Conservation (phyloP, 2,888 invertebrate species). For the Suillia variegata region DNA sequence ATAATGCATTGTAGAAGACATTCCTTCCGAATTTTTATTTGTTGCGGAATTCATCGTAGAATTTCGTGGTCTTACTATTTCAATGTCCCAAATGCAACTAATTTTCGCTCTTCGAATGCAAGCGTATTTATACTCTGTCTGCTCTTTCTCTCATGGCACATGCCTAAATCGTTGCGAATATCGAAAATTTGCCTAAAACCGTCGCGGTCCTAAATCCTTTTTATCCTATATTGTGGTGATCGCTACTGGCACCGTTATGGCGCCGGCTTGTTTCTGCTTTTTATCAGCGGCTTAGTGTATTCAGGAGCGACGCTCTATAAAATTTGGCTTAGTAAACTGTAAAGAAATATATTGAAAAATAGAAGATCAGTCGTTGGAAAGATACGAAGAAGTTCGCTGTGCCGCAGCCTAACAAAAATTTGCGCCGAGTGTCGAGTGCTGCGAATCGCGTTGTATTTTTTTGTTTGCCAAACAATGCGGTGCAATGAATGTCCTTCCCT, state of each 20-base stretch:
- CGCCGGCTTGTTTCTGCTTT: neutral
- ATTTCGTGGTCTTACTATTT: neutral
- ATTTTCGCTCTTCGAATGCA: neutral
- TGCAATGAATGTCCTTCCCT: neutral
- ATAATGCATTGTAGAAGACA: slow-evolving; percentile 48
- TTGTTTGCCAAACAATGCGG: too few species aligned
- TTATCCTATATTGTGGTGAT: neutral
- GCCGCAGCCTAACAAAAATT: too few species aligned
- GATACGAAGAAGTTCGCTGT: too few species aligned
- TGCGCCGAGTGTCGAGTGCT: too few species aligned
- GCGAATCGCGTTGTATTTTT: too few species aligned
- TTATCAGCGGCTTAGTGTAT: neutral
- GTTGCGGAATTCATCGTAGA: neutral
- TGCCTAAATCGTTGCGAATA: neutral
- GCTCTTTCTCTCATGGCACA: neutral
- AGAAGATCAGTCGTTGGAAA: too few species aligned
- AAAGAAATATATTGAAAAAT: too few species aligned
- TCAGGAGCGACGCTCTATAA: too few species aligned
- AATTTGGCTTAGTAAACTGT: too few species aligned
- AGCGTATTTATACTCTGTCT: neutral
- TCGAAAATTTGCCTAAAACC: neutral
- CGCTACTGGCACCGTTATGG: neutral
- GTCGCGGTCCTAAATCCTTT: neutral
- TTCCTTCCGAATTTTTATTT: slow-evolving; percentile 7
- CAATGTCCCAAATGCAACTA: neutral